Evolutionary conservation across 2,888 invertebrate genomes (phyloP).

Genomic region (Dynastes grantii): DNA sequence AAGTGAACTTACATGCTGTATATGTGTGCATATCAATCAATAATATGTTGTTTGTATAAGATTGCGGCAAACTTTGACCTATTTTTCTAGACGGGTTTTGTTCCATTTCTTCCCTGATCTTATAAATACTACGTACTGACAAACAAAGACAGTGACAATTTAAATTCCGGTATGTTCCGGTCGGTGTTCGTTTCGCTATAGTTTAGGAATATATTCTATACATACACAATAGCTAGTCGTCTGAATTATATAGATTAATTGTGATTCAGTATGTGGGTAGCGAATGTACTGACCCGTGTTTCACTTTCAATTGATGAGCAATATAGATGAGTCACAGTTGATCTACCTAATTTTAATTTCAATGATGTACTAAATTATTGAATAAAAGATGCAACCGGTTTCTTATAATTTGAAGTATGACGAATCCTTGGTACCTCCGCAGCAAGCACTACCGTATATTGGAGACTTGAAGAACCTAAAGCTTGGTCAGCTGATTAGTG

Average conservation of each 20-base stretch:
- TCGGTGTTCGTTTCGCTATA: no score
- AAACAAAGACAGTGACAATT: slow-evolving; percentile 7
- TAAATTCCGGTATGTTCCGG: background rate
- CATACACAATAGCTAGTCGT: background rate
- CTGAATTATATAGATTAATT: background rate
- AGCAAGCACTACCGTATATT: slow-evolving; percentile 36
- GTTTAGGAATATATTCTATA: background rate
- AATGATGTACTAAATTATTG: background rate
- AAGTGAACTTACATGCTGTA: no score
- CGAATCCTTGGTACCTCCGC: slow-evolving; percentile 35
- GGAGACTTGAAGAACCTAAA: slow-evolving; percentile 40
- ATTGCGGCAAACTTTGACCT: slow-evolving; percentile 14
- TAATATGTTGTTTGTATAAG: background rate
- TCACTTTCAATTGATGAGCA: background rate
- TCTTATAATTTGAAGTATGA: slow-evolving; percentile 44
- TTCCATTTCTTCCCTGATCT: background rate
- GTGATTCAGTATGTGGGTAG: background rate
- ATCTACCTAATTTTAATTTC: background rate
- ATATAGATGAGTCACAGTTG: background rate
- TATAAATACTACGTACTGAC: background rate
- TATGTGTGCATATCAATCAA: background rate
- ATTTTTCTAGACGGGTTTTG: background rate
- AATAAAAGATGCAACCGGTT: slow-evolving; percentile 25
- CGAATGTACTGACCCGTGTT: background rate
- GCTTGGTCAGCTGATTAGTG: slow-evolving; percentile 35